phyloP scores from a whole-genome alignment of 2,113 vertebrate genomes.

The Synodontis membranacea region DNA sequence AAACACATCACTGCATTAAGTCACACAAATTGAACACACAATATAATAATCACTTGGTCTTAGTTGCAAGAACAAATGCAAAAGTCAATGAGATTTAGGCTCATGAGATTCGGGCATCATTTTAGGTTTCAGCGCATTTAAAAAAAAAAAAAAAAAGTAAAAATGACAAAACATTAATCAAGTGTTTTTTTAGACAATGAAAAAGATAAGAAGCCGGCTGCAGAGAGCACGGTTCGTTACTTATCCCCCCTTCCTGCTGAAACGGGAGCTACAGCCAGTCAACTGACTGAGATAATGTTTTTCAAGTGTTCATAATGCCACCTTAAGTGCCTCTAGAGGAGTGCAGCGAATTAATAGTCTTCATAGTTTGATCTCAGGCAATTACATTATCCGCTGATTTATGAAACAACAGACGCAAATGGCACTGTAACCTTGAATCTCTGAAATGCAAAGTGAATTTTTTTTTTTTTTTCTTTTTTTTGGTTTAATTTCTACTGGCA shows the following conservation, averaged over 20 bases:
- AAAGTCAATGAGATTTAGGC: not conserved
- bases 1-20: conserved; percentile 11
- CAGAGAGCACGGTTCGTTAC: conserved; percentile 44
- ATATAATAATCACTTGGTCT: not conserved
- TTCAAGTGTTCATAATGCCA: conserved; percentile 67
- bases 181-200: conserved; percentile 1
- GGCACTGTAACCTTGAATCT: conserved; percentile 76
- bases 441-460: conserved; percentile 69
- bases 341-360: conserved; percentile 68
- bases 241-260: conserved; percentile 48
- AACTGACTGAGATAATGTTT: conserved; percentile 71
- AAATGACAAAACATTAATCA: not conserved
- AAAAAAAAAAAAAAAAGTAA: not conserved
- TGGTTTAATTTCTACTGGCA: not conserved
- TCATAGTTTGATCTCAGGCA: conserved; percentile 65
- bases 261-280: conserved; percentile 45
- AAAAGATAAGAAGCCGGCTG: not conserved
- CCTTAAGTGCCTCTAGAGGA: conserved; percentile 65
- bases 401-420: conserved; percentile 75
- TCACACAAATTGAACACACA: not conserved
- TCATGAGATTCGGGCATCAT: not conserved
- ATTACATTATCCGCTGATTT: conserved; percentile 80
- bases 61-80: not conserved
- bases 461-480: conserved; percentile 66
- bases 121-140: conserved; percentile 8